Evolutionary conservation across 1,140 invertebrate species (phyloP).

Genomic region (Pseudoatta argentina): DNA sequence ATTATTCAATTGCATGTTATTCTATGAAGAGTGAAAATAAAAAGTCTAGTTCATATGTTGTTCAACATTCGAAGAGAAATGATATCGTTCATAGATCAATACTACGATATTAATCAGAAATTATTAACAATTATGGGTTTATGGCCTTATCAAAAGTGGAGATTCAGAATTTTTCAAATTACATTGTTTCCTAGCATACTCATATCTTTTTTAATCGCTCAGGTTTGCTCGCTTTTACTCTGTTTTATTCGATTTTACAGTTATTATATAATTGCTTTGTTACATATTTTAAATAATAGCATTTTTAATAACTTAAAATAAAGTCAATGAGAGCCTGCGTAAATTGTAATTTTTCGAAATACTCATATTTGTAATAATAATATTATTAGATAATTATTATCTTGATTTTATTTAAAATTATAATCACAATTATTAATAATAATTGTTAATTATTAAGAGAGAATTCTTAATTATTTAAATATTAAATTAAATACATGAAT

Average conservation of each 20-base stretch:
- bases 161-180: not conserved
- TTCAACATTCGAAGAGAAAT: constrained; percentile 30
- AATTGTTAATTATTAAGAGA: not conserved
- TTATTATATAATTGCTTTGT: not conserved
- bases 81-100: constrained; percentile 9
- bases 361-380: not conserved
- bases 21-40: not conserved
- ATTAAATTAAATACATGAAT: not conserved
- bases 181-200: not conserved
- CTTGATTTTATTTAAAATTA: constrained; percentile 5
- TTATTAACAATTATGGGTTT: not conserved
- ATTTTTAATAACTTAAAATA: not conserved
- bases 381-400: not conserved
- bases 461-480: not conserved
- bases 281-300: not conserved
- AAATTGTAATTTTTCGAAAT: not conserved
- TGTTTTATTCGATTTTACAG: not conserved
- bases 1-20: not conserved
- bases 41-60: not conserved
- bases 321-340: not conserved
- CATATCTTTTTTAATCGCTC: not conserved
- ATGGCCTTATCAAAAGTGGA: constrained; percentile 22
- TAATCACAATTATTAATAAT: not conserved
- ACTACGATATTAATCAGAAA: constrained; percentile 5
- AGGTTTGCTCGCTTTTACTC: constrained; percentile 7